Conservation (phyloP, 35 echinoderm and acorn worm species). For the Holothuria glaberrima region DNA sequence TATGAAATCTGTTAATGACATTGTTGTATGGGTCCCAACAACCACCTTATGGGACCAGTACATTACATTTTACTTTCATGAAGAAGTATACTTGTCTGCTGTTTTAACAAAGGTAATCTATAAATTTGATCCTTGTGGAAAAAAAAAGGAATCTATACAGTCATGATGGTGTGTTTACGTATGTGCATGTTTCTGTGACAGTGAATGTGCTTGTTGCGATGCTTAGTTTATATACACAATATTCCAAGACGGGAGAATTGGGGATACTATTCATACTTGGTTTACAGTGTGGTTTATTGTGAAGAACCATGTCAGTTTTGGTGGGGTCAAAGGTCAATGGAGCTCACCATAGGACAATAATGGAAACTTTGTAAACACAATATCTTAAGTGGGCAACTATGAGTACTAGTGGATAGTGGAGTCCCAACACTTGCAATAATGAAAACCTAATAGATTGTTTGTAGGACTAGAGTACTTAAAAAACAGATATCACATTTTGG, state of each 20-base stretch:
- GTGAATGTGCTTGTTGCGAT: background rate
- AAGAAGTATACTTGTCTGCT: background rate
- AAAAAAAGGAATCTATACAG: background rate
- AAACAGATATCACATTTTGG: too few relatives aligned
- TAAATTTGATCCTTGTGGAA: too few relatives aligned
- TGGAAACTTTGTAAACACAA: too few relatives aligned
- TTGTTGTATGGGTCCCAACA: slow-evolving; percentile 3
- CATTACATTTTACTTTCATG: background rate
- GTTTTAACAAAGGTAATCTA: background rate
- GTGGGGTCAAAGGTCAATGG: too few relatives aligned
- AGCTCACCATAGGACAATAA: too few relatives aligned
- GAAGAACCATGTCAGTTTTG: too few relatives aligned
- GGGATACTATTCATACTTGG: background rate
- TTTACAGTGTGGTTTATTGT: background rate
- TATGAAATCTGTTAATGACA: slow-evolving; percentile 11
- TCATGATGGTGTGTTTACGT: background rate
- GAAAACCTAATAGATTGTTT: too few relatives aligned
- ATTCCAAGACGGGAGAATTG: background rate
- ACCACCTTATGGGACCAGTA: background rate
- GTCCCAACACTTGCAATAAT: too few relatives aligned
- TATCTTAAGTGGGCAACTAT: too few relatives aligned
- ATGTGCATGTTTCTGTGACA: background rate
- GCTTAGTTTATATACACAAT: background rate
- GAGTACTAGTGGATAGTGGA: too few relatives aligned
- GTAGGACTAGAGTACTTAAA: too few relatives aligned